A percentile compares a stretch with the other conserved stretches of the same genome.
Evolutionary conservation across 2,113 vertebrate genomes (phyloP).

Genomic region (Lycocorax pyrrhopterus): DNA sequence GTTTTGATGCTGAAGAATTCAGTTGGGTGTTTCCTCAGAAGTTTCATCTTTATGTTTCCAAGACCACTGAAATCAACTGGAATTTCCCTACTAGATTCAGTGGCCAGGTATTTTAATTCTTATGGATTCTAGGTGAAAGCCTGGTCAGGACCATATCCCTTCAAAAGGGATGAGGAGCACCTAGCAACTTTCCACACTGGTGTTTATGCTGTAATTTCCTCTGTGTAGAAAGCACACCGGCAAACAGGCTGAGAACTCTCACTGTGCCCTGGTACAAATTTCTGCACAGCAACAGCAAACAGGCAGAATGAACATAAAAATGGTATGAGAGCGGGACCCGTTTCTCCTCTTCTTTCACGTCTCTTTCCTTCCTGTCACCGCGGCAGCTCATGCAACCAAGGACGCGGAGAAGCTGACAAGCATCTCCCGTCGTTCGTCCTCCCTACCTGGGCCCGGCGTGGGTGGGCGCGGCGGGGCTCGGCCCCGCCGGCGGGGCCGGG

Average conservation of each 20-base stretch:
- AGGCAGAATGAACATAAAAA: fast-evolving
- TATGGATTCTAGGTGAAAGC: neutral
- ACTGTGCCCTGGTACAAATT: too few relatives aligned
- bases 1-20: neutral
- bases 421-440: fast-evolving
- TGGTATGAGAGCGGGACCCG: fast-evolving
- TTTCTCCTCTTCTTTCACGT: neutral
- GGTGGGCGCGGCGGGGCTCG: neutral
- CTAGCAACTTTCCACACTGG: neutral
- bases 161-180: neutral
- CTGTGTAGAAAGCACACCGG: fast-evolving
- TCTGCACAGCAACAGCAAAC: neutral
- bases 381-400: fast-evolving
- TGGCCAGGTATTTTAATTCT: neutral
- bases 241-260: neutral
- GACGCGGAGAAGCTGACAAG: fast-evolving
- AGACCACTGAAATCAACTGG: neutral
- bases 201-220: neutral
- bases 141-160: neutral
- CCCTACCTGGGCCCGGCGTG: neutral
- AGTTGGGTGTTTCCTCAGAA: neutral
- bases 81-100: neutral
- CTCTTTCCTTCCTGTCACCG: fast-evolving
- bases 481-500: neutral
- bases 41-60: neutral